phyloP scores from a whole-genome alignment of 2,113 vertebrate species.

The Ivindomyrus marchei region DNA sequence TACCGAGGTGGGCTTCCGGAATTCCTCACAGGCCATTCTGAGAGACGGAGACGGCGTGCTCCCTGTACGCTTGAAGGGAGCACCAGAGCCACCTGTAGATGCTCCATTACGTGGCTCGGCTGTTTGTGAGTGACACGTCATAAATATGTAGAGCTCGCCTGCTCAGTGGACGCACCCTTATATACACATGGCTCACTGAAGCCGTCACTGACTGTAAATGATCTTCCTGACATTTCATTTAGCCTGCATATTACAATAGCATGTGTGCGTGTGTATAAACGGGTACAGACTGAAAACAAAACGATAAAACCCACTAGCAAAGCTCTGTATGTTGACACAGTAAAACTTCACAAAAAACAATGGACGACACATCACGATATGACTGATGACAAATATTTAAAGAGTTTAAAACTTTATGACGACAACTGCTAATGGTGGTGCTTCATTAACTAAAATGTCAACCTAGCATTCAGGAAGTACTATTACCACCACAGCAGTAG shows the following conservation, averaged over 20 bases:
- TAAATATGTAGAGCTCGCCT: not conserved
- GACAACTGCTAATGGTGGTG: not conserved
- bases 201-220: not conserved
- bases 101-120: not conserved
- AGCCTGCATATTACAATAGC: not conserved
- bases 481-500: not conserved
- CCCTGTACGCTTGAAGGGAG: not conserved
- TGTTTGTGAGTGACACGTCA: not conserved
- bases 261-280: not conserved
- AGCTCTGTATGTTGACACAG: not conserved
- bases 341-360: not conserved
- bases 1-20: conserved; percentile 14
- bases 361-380: not conserved
- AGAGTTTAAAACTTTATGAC: not conserved
- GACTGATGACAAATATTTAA: not conserved
- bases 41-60: conserved; percentile 6
- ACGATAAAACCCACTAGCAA: not conserved
- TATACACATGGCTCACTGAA: not conserved
- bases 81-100: not conserved
- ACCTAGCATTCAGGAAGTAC: not conserved
- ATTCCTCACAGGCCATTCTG: conserved; percentile 12
- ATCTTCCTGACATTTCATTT: not conserved
- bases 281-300: conserved; percentile 3
- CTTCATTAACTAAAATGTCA: not conserved
- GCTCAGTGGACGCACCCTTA: not conserved